These are phyloP conservation scores for Deladenus siricidicola DNA, from an alignment of 2,888 invertebrate species.

Conservation along the genomic window DNA sequence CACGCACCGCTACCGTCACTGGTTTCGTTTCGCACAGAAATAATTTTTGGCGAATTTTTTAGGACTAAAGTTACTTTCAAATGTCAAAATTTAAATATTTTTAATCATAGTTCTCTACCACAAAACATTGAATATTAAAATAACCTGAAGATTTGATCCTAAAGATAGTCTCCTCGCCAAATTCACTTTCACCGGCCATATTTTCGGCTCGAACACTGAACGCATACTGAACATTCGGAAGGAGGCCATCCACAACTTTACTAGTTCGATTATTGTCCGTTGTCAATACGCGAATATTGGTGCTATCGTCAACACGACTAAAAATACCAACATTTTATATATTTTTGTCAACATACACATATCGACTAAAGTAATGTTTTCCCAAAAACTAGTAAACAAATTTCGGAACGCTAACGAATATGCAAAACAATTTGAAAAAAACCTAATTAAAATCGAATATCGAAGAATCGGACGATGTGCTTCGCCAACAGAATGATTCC, in stretches of 20 bases:
- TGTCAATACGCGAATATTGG: slow-evolving; percentile 28
- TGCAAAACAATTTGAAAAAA: too few species aligned
- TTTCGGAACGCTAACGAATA: too few species aligned
- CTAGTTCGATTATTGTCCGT: slow-evolving; percentile 31
- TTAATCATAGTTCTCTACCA: too few species aligned
- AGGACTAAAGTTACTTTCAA: slow-evolving; percentile 31
- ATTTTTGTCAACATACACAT: too few species aligned
- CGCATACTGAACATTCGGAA: slow-evolving; percentile 34
- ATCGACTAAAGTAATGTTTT: too few species aligned
- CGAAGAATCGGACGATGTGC: slow-evolving; percentile 34
- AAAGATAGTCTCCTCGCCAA: slow-evolving; percentile 43
- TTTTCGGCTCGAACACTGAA: slow-evolving; percentile 45
- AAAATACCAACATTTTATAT: not conserved
- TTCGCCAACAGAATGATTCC: slow-evolving; percentile 30
- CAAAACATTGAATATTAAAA: too few species aligned
- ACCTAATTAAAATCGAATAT: slow-evolving; percentile 35
- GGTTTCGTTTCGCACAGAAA: slow-evolving; percentile 33
- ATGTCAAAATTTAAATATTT: slow-evolving; percentile 6
- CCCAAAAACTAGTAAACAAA: too few species aligned
- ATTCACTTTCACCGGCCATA: slow-evolving; percentile 44
- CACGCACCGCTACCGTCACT: slow-evolving; percentile 38
- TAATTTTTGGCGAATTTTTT: slow-evolving; percentile 30
- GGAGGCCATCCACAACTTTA: slow-evolving; percentile 3
- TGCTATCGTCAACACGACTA: slow-evolving; percentile 29
- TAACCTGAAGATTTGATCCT: slow-evolving; percentile 26